Evolutionary conservation across 2,113 vertebrate genomes (phyloP).

Genomic region (Todiramphus chloris): DNA sequence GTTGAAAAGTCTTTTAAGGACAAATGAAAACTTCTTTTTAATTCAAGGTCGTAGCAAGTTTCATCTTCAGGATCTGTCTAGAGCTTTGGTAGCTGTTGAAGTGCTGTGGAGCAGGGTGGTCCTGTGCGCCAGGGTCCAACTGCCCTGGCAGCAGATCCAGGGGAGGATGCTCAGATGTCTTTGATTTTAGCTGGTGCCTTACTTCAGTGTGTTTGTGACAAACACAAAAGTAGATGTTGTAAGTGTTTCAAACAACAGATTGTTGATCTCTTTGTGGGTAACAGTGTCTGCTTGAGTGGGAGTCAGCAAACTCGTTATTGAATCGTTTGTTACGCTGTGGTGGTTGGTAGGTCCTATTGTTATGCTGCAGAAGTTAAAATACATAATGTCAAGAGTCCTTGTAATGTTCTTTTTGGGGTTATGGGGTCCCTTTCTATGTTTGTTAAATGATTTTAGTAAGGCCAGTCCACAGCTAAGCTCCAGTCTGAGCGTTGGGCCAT

Average conservation of each 20-base stretch:
- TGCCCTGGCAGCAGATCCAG: background rate
- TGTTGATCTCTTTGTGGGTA: background rate
- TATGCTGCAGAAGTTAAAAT: background rate
- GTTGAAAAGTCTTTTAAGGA: background rate
- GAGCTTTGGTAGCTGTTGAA: background rate
- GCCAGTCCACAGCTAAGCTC: background rate
- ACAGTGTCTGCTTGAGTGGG: background rate
- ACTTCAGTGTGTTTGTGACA: background rate
- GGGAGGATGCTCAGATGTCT: background rate
- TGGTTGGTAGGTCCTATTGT: background rate
- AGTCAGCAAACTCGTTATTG: background rate
- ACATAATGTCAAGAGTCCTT: background rate
- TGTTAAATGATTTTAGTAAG: background rate
- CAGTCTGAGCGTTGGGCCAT: background rate
- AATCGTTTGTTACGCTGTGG: background rate
- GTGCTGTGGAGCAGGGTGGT: background rate
- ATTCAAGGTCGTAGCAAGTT: background rate
- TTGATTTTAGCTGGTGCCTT: background rate
- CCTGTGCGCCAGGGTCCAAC: fast-evolving
- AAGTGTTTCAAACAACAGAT: background rate
- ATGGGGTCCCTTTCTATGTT: background rate
- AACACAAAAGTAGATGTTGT: background rate
- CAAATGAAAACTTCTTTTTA: background rate
- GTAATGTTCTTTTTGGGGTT: background rate
- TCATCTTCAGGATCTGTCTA: background rate